phyloP scores from a whole-genome alignment of 2,888 invertebrate species.

The Cheilosia impressa region DNA sequence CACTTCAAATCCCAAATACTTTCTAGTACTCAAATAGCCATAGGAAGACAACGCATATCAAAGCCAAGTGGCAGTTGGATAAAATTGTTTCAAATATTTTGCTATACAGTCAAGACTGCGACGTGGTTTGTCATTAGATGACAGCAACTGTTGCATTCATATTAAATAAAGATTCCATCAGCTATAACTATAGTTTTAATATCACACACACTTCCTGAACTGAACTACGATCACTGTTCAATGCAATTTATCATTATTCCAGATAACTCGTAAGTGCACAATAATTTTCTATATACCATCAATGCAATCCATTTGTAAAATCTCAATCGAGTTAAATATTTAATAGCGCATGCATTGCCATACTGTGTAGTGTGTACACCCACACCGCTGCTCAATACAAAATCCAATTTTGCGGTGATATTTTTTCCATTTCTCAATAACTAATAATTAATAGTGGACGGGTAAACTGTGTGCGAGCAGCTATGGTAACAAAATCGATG shows the following conservation, averaged over 20 bases:
- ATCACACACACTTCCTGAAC: too few species aligned
- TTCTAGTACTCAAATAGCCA: too few species aligned
- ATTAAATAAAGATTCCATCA: too few species aligned
- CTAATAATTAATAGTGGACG: constrained; percentile 24
- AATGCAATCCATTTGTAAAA: constrained; percentile 1
- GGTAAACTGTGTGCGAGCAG: constrained; percentile 8
- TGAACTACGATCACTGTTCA: too few species aligned
- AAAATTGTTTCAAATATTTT: too few species aligned
- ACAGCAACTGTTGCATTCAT: too few species aligned
- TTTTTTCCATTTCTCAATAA: constrained; percentile 9
- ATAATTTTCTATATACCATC: not conserved
- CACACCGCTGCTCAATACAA: not conserved
- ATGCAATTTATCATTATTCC: not conserved
- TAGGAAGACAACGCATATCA: too few species aligned
- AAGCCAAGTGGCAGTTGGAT: too few species aligned
- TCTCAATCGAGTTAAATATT: constrained; percentile 1
- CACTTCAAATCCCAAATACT: too few species aligned
- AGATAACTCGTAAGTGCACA: not conserved
- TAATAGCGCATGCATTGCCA: not conserved
- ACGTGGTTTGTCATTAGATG: too few species aligned
- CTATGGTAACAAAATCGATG: constrained; percentile 37
- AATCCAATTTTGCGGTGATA: constrained; percentile 34
- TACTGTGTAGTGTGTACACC: not conserved
- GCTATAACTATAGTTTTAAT: too few species aligned
- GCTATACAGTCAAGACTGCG: too few species aligned